Evolutionary conservation across 2,797 vertebrate genomes (phyloP), one percentile per base, ranked within the genome.

Genomic region (Remorina albescens): DNA sequence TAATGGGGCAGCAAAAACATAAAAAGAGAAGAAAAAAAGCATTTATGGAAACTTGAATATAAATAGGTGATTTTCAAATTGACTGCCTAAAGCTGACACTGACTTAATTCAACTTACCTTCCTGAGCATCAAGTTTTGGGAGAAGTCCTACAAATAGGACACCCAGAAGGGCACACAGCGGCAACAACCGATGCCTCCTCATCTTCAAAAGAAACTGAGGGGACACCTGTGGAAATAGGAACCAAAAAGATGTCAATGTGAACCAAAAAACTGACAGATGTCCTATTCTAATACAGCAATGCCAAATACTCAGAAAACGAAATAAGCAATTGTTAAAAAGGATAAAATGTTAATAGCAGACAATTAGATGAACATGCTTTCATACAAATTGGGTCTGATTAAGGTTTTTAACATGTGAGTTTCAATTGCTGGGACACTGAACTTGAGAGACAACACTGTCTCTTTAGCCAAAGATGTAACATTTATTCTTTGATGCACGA

Each of bases 71-170:
- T 76, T 46, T 70, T 32, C 60, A 63, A 47, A 72, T 23, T 64
- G 6, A 13, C 30, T 28, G 47, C 62, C 41, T 47, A 39, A 47
- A 25, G 8, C 47, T 23, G 8, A 58, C 37, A 80, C 55, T 12
- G 56, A 57, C 28, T 49, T 16, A 5, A 2, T 26, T 76, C 1
- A 77, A 87, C 94, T 93, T 94, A 96, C 95, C 92, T 7, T 92
- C 87, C 80, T 98, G 97, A 78, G 95, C 96, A 23, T 68, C 57
- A 10, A 93, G 86, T 0, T 21, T 82, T 11, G 86, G 80, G 53
- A 84, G 65, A 36, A 95, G 85, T 89, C 94, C 95, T 88, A 93
- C 91, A 60, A 96, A 84, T 34, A 97, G 80, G 81, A 97, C 66
- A 56, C 93, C 94, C 83, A 96, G 71, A 62, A 95, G 74, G 78